Conservation (phyloP, 2,797 vertebrate species). For the Melopsittacus undulatus region DNA sequence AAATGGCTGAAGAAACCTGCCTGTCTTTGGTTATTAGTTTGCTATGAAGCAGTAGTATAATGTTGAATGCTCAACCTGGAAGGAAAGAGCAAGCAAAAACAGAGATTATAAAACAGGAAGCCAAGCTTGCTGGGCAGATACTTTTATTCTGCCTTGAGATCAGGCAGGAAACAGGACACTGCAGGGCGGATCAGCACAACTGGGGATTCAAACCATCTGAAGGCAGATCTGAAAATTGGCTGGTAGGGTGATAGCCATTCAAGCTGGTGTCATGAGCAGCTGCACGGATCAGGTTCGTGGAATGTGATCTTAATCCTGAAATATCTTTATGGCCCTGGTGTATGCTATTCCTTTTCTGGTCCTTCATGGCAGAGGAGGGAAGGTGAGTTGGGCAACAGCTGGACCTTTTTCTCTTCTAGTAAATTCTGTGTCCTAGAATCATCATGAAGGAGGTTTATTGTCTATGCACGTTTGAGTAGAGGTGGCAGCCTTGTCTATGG, state of each 20-base stretch:
- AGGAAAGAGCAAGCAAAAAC: neutral
- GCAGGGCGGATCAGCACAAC: neutral
- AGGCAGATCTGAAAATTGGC: neutral
- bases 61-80: neutral
- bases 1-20: neutral
- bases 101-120: neutral
- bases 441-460: neutral
- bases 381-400: neutral
- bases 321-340: too few relatives aligned
- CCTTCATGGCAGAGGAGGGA: neutral
- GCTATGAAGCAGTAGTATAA: neutral
- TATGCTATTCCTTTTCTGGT: neutral
- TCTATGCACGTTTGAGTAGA: neutral
- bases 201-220: neutral
- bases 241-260: neutral
- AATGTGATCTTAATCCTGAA: neutral
- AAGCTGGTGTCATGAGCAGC: neutral
- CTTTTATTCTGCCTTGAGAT: neutral
- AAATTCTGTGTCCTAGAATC: neutral
- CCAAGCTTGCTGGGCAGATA: neutral
- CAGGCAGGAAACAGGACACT: neutral
- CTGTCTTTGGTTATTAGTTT: neutral
- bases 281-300: neutral
- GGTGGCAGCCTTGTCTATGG: neutral
- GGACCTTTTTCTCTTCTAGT: neutral